Base-by-base conservation (phyloP, 2,888 invertebrate species). In the Meloe dianella region DNA sequence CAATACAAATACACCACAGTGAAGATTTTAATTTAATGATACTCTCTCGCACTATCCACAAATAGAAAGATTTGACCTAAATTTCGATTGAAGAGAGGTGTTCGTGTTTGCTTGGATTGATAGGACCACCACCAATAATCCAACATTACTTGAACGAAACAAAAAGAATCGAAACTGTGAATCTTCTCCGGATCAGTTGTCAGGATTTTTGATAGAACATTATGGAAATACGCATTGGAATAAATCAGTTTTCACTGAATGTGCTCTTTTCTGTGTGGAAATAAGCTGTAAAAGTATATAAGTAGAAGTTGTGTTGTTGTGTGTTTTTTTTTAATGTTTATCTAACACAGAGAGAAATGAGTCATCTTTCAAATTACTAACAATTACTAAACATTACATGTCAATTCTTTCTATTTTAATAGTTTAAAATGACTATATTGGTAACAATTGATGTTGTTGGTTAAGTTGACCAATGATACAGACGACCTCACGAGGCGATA, bases 401-500 rank as follows among this genome's bases (percentile, higher is more conserved):
- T 27, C 54, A 54, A 54, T 54, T 51, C 51, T 51, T 54, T 24
- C 54, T 27, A 54, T 54, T 54, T 54, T 54, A 54, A 54, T 54
- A 54, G 12, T 27, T 54, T 54, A 54, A 54, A 54, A 27, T 54
- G 54, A 54, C 54, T 54, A 12, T 54, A 54, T 54, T 54, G 54
- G 54, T 27, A 27, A 54, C 54, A 54, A 54, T 54, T 54, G 54
- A 14, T 54, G 54, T 27, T 54, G 1, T 8, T n/a, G n/a, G n/a
- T n/a, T 20, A 47, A 54, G 27, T 47, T 47, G 20, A 47, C 47
- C 47, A 47, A 47, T 47, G 20, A 47, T 47, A 9, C 54, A 27
- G 54, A 54, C 54, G 54, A 54, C 54, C 14, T 27, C 9, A 47
- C 20, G 8, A 20, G 9, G 7, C 24, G 54, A 54, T 54, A 54